Percentiles rank a stretch among this genome's conserved stretches.
Conservation (phyloP, 2,888 invertebrate genomes). For the Melinaea marsaeus region DNA sequence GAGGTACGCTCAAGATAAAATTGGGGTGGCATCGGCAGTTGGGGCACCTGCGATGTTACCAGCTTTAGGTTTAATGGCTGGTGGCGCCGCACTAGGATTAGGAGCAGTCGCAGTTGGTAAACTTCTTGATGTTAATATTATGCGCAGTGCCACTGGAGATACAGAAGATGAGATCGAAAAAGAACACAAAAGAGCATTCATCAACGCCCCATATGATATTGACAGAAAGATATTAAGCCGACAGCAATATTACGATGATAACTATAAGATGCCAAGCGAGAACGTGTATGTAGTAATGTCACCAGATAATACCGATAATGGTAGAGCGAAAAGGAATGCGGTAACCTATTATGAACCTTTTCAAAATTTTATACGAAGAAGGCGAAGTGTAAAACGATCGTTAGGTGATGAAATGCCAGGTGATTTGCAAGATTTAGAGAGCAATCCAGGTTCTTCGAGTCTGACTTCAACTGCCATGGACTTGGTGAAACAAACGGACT, state of each 20-base stretch:
- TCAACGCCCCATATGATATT: constrained; percentile 57
- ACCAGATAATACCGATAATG: constrained; percentile 53
- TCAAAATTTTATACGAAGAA: constrained; percentile 49
- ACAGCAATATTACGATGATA: constrained; percentile 68
- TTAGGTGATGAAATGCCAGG: constrained; percentile 63
- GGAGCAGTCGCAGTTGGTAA: constrained; percentile 88
- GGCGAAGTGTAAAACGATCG: constrained; percentile 53
- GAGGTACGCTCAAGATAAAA: constrained; percentile 79
- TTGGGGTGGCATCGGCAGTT: constrained; percentile 78
- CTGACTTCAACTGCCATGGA: constrained; percentile 67
- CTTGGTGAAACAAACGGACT: constrained; percentile 77
- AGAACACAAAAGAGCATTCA: constrained; percentile 78
- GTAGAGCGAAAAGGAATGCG: constrained; percentile 58
- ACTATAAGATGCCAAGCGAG: constrained; percentile 76
- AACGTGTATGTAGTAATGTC: constrained; percentile 75
- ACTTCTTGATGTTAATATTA: constrained; percentile 81
- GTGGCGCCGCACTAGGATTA: constrained; percentile 89
- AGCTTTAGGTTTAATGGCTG: constrained; percentile 86
- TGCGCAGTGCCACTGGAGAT: constrained; percentile 73
- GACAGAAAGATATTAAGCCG: constrained; percentile 66
- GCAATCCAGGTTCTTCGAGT: constrained; percentile 45
- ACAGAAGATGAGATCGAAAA: constrained; percentile 65
- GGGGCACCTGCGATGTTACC: constrained; percentile 83
- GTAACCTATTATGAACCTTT: constrained; percentile 50
- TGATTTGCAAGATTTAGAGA: constrained; percentile 61